Evolutionary conservation across 2,888 invertebrate genomes (phyloP).

Genomic region (Abrostola tripartita): DNA sequence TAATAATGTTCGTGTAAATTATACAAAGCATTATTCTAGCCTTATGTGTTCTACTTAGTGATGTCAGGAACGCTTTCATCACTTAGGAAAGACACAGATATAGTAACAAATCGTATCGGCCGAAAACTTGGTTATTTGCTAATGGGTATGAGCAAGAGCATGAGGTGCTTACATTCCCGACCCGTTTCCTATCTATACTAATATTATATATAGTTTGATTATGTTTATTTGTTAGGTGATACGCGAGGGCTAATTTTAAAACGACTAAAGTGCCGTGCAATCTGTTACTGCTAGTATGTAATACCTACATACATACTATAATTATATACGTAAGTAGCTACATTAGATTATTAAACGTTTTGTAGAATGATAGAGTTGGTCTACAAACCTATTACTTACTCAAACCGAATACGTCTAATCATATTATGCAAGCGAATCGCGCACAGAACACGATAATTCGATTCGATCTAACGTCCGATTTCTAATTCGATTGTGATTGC

Average conservation of each 20-base stretch:
- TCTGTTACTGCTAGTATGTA: neutral
- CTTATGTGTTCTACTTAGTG: slow-evolving; percentile 1
- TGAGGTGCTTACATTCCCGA: slow-evolving; percentile 4
- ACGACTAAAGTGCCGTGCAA: neutral
- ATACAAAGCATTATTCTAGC: slow-evolving; percentile 5
- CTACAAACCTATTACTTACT: slow-evolving; percentile 6
- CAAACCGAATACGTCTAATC: slow-evolving; percentile 49
- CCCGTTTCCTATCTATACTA: neutral
- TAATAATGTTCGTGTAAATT: slow-evolving; percentile 22
- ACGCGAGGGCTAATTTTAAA: neutral
- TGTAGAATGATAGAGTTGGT: neutral
- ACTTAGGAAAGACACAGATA: neutral
- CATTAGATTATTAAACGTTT: no score
- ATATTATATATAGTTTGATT: neutral
- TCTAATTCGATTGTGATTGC: slow-evolving; percentile 76
- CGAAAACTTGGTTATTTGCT: slow-evolving; percentile 5
- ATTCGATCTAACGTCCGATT: slow-evolving; percentile 72
- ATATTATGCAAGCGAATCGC: slow-evolving; percentile 70
- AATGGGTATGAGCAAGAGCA: slow-evolving; percentile 3
- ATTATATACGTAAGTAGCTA: no score
- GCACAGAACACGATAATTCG: slow-evolving; percentile 66
- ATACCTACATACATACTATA: neutral
- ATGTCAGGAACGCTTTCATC: neutral
- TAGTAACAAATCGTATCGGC: neutral
- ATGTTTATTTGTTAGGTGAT: neutral